These are phyloP conservation scores for Lithodes maja DNA, from an alignment of 2,888 invertebrate species.

Conservation along the genomic window DNA sequence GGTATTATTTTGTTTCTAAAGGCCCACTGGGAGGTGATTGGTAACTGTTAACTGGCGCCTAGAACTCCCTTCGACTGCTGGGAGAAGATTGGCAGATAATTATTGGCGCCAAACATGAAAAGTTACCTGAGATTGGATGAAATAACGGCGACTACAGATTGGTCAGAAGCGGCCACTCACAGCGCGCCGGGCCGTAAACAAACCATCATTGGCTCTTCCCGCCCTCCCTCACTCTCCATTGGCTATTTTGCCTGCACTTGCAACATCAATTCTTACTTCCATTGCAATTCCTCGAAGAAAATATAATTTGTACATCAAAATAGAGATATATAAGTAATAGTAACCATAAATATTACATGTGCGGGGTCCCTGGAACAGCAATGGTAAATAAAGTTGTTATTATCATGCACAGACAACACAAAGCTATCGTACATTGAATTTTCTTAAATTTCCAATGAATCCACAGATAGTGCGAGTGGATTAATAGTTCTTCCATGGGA, in stretches of 20 bases:
- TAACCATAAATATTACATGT: not conserved
- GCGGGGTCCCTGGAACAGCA: not conserved
- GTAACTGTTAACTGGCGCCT: not conserved
- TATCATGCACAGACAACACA: not conserved
- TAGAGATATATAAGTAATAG: not conserved
- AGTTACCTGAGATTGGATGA: slow-evolving; percentile 69
- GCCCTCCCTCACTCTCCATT: slow-evolving; percentile 27
- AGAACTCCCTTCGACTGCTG: not conserved
- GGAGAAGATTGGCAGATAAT: slow-evolving; percentile 68
- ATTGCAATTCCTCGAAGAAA: not conserved
- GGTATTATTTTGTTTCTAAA: not conserved
- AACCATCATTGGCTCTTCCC: slow-evolving; percentile 57
- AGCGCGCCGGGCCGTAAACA: slow-evolving; percentile 59
- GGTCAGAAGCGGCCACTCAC: slow-evolving; percentile 66
- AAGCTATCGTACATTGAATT: not conserved
- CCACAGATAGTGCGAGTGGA: no score
- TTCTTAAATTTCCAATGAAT: not conserved
- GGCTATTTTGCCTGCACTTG: slow-evolving; percentile 16
- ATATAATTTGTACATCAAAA: not conserved
- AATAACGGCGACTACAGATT: slow-evolving; percentile 68
- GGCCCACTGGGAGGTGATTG: not conserved
- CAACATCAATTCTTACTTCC: not conserved
- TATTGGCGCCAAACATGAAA: slow-evolving; percentile 69
- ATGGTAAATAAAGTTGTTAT: not conserved
- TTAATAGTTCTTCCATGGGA: no score